Percentiles rank a stretch among this genome's conserved stretches.
phyloP scores from a whole-genome alignment of 2,797 vertebrate genomes.

The Tachyglossus aculeatus region DNA sequence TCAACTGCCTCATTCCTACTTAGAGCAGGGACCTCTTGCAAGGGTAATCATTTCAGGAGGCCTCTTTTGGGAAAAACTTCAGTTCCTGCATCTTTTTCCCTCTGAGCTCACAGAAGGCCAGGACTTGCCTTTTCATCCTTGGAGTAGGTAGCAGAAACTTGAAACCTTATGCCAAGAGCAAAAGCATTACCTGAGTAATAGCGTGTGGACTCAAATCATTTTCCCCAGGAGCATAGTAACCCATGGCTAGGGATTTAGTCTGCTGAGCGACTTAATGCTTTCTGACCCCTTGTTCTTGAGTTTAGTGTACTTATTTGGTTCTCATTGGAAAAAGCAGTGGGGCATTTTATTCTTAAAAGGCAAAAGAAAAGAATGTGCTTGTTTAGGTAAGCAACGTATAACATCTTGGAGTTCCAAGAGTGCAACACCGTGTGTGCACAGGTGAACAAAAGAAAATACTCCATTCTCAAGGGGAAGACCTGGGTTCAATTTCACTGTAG shows the following conservation, averaged over 20 bases:
- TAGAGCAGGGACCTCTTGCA: background rate
- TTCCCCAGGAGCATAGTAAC: slow-evolving; percentile 41
- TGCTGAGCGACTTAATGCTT: slow-evolving; percentile 46
- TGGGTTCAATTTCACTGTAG: too few relatives aligned
- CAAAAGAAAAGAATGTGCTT: background rate
- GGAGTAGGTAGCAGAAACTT: slow-evolving; percentile 10
- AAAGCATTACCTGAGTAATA: slow-evolving; percentile 34
- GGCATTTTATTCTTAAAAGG: slow-evolving; percentile 16
- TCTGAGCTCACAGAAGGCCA: background rate
- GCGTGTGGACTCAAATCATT: background rate
- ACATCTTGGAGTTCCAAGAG: background rate
- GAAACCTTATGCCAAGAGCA: slow-evolving; percentile 4
- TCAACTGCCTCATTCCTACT: background rate
- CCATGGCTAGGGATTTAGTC: slow-evolving; percentile 29
- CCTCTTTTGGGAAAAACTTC: slow-evolving; percentile 8
- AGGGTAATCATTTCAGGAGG: background rate
- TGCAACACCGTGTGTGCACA: background rate
- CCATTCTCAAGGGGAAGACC: too few relatives aligned
- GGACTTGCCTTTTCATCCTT: background rate
- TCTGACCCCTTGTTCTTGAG: slow-evolving; percentile 19
- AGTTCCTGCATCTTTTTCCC: background rate
- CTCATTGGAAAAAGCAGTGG: slow-evolving; percentile 31
- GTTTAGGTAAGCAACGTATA: slow-evolving; percentile 6
- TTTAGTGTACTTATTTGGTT: slow-evolving; percentile 48
- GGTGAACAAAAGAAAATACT: slow-evolving; percentile 36